Conservation (phyloP, 1,140 invertebrate species). For the Scaptomyza montana region DNA sequence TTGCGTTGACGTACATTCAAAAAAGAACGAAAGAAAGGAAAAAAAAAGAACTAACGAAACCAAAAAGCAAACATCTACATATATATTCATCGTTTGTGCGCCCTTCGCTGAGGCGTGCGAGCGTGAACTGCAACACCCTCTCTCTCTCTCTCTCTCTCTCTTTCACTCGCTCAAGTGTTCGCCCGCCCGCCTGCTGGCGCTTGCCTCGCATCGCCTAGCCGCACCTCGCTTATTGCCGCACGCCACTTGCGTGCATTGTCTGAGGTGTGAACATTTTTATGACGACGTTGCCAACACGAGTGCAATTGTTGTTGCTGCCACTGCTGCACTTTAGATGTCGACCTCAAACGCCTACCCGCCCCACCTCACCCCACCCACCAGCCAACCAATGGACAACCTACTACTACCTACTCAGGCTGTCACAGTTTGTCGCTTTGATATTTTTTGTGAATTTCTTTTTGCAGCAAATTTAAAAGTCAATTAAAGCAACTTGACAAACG, state of each 20-base stretch:
- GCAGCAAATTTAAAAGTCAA: conserved; percentile 78
- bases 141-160: too few species aligned
- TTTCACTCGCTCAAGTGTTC: neutral
- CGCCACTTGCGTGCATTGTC: conserved; percentile 67
- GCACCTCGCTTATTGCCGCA: conserved; percentile 18
- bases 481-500: conserved; percentile 78
- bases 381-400: neutral
- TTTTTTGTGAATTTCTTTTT: conserved; percentile 55
- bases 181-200: conserved; percentile 23
- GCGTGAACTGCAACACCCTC: too few species aligned
- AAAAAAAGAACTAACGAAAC: neutral
- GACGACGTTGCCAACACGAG: conserved; percentile 53
- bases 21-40: conserved; percentile 1
- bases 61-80: neutral
- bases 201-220: conserved; percentile 11
- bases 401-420: too few species aligned
- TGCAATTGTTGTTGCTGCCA: conserved; percentile 65
- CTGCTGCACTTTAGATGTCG: conserved; percentile 42
- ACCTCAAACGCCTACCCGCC: neutral
- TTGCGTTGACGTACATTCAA: conserved; percentile 73
- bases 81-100: conserved; percentile 7
- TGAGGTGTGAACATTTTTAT: conserved; percentile 75
- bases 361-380: neutral
- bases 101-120: too few species aligned
- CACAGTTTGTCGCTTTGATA: conserved; percentile 71